Percentiles rank a stretch among this genome's conserved stretches.
Conservation (phyloP, 2,888 invertebrate species). For the Scaptomyza caliginosa region DNA sequence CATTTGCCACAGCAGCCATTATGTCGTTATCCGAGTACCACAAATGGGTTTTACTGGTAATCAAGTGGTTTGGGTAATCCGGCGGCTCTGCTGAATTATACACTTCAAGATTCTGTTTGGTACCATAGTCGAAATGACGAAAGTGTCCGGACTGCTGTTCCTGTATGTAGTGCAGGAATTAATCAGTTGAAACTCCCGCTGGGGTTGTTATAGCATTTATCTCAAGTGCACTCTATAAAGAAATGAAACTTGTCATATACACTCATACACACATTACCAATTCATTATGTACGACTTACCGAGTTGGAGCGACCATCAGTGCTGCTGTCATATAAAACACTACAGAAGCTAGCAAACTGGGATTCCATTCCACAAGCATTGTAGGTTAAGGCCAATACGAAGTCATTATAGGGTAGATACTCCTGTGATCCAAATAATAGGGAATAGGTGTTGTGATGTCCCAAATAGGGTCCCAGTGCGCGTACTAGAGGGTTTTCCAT, state of each 20-base stretch:
- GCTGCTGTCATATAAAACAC: slow-evolving; percentile 39
- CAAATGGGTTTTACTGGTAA: slow-evolving; percentile 57
- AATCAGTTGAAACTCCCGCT: slow-evolving; percentile 70
- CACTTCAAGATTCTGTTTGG: slow-evolving; percentile 36
- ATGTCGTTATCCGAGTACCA: slow-evolving; percentile 74
- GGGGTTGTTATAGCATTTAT: slow-evolving; percentile 51
- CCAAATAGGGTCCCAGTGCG: slow-evolving; percentile 82
- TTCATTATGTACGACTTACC: not conserved
- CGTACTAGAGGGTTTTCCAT: slow-evolving; percentile 84
- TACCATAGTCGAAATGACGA: slow-evolving; percentile 64
- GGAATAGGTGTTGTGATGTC: slow-evolving; percentile 51
- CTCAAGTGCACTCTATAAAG: slow-evolving; percentile 27
- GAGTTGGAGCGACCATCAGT: slow-evolving; percentile 37
- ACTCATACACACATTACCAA: not conserved
- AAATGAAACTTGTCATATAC: too few relatives aligned
- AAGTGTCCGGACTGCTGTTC: slow-evolving; percentile 64
- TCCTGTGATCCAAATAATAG: slow-evolving; percentile 83
- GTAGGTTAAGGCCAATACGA: slow-evolving; percentile 84
- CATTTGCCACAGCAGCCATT: slow-evolving; percentile 65
- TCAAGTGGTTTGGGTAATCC: slow-evolving; percentile 57
- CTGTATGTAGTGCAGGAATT: slow-evolving; percentile 73
- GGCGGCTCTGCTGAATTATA: slow-evolving; percentile 60
- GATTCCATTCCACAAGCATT: slow-evolving; percentile 82
- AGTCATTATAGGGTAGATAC: slow-evolving; percentile 86
- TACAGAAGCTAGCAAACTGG: slow-evolving; percentile 74